phyloP scores from a whole-genome alignment of 2,797 vertebrate species.

The Pogoniulus pusillus region DNA sequence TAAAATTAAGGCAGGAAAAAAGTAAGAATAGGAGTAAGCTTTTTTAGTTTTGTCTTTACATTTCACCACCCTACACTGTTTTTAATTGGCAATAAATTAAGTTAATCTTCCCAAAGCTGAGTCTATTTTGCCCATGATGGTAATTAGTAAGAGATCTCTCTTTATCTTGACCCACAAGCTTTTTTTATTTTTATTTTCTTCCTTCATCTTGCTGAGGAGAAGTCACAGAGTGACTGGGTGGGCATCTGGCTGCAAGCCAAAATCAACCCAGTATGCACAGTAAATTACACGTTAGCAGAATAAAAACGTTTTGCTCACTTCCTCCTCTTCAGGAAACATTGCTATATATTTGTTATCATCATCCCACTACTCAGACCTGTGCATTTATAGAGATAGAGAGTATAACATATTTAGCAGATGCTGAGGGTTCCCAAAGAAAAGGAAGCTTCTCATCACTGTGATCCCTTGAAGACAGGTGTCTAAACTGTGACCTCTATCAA shows the following conservation, averaged over 20 bases:
- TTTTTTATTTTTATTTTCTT: neutral
- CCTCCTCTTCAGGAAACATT: neutral
- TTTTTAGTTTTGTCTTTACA: neutral
- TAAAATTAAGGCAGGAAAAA: neutral
- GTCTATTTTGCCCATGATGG: neutral
- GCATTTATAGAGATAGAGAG: neutral
- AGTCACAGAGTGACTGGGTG: neutral
- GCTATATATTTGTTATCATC: neutral
- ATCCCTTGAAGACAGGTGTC: neutral
- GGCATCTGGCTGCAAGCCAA: neutral
- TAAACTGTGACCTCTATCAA: neutral
- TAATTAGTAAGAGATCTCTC: neutral
- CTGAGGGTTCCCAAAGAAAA: neutral
- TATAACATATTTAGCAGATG: neutral
- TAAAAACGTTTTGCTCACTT: neutral
- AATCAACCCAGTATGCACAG: neutral
- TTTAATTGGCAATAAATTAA: neutral
- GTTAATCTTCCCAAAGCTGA: neutral
- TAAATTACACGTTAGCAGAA: neutral
- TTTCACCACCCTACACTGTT: neutral
- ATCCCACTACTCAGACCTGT: neutral
- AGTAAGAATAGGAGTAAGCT: accelerated
- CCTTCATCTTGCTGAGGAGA: neutral
- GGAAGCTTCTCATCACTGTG: neutral
- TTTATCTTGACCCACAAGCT: neutral